A percentile compares a stretch with the other conserved stretches of the same genome.
phyloP scores from a whole-genome alignment of 1,140 invertebrate genomes.

The Tribolium castaneum region DNA sequence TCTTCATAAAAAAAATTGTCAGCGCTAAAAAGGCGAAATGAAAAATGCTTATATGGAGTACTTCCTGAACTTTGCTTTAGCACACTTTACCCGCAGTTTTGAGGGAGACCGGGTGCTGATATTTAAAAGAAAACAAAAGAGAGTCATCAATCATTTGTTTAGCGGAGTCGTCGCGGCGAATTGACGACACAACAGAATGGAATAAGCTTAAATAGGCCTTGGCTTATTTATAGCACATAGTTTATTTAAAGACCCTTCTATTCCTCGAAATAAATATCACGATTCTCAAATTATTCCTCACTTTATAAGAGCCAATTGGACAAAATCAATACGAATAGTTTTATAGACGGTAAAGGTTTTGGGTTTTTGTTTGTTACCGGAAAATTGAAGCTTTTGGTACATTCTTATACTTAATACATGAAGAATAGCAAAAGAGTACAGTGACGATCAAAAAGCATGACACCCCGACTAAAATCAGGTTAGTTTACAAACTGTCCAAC shows the following conservation, averaged over 20 bases:
- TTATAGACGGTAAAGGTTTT: too few species aligned
- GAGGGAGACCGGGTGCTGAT: neutral
- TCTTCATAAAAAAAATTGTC: too few species aligned
- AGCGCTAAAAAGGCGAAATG: neutral
- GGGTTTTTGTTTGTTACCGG: too few species aligned
- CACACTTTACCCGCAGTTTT: neutral
- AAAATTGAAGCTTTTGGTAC: too few species aligned
- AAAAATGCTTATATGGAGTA: neutral
- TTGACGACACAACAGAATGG: neutral
- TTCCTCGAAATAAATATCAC: neutral
- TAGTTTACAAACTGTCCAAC: too few species aligned
- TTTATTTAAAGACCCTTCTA: neutral
- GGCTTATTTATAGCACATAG: conserved; percentile 3
- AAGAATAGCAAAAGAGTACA: too few species aligned
- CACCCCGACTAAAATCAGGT: too few species aligned
- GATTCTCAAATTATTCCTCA: neutral
- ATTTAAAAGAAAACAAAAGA: conserved; percentile 19
- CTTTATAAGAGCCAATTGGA: too few species aligned
- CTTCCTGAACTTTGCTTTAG: neutral
- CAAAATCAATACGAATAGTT: too few species aligned
- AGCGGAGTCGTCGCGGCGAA: neutral
- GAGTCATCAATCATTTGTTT: conserved; percentile 20
- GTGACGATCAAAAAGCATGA: too few species aligned
- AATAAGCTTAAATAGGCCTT: neutral
- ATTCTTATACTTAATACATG: too few species aligned